Percentiles rank a stretch among this genome's conserved stretches.
These are phyloP conservation scores for Aphaenogaster rudis DNA, from an alignment of 1,140 invertebrate species.

Conservation along the genomic window DNA sequence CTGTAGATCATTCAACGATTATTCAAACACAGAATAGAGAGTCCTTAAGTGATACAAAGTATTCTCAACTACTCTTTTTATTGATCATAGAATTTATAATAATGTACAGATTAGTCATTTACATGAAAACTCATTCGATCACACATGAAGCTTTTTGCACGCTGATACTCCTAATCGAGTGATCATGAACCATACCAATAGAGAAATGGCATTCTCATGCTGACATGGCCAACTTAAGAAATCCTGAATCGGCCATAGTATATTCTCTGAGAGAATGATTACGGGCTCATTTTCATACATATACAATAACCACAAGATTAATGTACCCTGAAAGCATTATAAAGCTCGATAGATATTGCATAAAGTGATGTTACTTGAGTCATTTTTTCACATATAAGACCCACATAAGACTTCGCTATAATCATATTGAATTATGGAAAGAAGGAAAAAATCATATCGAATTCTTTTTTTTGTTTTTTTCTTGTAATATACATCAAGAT, in stretches of 20 bases:
- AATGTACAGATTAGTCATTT: slow-evolving; percentile 20
- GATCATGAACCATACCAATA: slow-evolving; percentile 81
- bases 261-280: slow-evolving; percentile 79
- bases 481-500: too few species aligned
- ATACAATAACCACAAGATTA: slow-evolving; percentile 76
- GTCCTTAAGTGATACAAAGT: background rate
- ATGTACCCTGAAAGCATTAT: slow-evolving; percentile 74
- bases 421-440: background rate
- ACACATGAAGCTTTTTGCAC: slow-evolving; percentile 57
- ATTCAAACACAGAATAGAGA: background rate
- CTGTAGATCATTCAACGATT: background rate
- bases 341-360: slow-evolving; percentile 11
- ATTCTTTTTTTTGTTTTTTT: too few species aligned
- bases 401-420: background rate
- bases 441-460: background rate
- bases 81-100: background rate
- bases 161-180: slow-evolving; percentile 74
- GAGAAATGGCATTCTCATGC: slow-evolving; percentile 81
- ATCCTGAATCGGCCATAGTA: slow-evolving; percentile 79
- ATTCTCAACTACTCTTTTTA: too few species aligned
- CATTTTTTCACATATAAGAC: background rate
- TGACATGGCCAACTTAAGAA: slow-evolving; percentile 83
- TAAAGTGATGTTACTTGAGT: background rate
- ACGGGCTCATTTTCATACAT: slow-evolving; percentile 81
- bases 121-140: slow-evolving; percentile 30